phyloP scores from a whole-genome alignment of 2,113 vertebrate species.

The Gadus chalcogrammus region DNA sequence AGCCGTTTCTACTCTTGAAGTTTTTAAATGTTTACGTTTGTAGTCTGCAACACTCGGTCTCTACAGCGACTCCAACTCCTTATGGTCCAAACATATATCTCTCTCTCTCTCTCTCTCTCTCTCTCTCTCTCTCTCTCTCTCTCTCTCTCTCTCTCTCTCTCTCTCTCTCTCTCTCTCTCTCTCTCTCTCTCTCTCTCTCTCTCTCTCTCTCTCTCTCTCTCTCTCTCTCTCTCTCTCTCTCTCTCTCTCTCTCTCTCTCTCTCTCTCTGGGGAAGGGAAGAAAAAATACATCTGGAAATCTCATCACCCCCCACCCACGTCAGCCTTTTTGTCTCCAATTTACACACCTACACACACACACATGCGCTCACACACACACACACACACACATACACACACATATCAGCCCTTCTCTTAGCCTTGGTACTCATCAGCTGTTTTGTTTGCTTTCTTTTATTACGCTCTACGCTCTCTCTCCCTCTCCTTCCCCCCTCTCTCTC shows the following conservation, averaged over 20 bases:
- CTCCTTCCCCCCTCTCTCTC: too few species aligned
- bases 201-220: too few species aligned
- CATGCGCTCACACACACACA: background rate
- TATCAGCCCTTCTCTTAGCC: too few species aligned
- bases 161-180: constrained; percentile 2
- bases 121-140: constrained; percentile 7
- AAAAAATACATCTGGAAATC: constrained; percentile 42
- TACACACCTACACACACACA: background rate
- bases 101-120: constrained; percentile 2
- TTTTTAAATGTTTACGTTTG: background rate
- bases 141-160: background rate
- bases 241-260: constrained; percentile 2
- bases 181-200: constrained; percentile 7
- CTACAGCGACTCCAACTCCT: too few species aligned
- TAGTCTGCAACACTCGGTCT: background rate
- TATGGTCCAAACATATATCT: background rate
- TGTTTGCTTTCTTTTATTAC: too few species aligned
- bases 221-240: constrained; percentile 1
- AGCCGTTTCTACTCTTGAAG: background rate
- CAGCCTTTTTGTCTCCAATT: background rate
- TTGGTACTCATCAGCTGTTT: too few species aligned
- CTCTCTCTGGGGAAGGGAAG: constrained; percentile 11
- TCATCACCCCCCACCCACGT: constrained; percentile 20
- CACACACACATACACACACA: background rate
- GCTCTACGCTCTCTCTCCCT: too few species aligned